A percentile compares a stretch with the other conserved stretches of the same genome.
phyloP scores from a whole-genome alignment of 2,797 vertebrate species.

The Chaenodraco wilsoni region DNA sequence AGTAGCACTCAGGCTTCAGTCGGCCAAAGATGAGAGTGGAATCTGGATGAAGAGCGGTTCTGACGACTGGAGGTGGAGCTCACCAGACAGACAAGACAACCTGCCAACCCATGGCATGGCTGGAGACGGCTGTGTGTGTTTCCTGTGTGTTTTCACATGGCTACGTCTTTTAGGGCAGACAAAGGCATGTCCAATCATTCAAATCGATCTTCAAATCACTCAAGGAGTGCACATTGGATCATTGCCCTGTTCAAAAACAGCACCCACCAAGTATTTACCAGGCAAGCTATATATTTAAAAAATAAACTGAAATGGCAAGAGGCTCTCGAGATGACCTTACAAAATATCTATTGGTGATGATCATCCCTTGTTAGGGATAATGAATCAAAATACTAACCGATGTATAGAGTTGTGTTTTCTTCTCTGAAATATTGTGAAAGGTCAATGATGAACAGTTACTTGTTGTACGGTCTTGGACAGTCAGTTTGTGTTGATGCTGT shows the following conservation, averaged over 20 bases:
- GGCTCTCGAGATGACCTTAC: not conserved
- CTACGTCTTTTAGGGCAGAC: conserved; percentile 10
- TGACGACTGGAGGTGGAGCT: conserved; percentile 50
- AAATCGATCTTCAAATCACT: conserved; percentile 27
- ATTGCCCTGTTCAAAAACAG: conserved; percentile 1
- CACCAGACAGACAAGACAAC: conserved; percentile 50
- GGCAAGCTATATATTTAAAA: conserved; percentile 16
- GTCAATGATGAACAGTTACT: not conserved
- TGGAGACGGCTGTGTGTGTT: conserved; percentile 22
- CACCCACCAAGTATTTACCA: conserved; percentile 24
- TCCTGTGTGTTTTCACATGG: not conserved
- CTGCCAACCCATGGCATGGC: conserved; percentile 28
- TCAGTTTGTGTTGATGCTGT: conserved; percentile 17
- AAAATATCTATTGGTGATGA: not conserved
- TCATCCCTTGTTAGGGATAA: not conserved
- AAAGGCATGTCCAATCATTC: conserved; percentile 24
- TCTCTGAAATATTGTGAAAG: conserved; percentile 9
- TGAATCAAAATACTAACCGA: not conserved
- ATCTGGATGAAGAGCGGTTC: conserved; percentile 52
- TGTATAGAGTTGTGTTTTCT: not conserved
- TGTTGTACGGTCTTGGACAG: not conserved
- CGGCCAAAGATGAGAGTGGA: conserved; percentile 64
- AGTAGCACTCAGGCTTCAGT: conserved; percentile 56
- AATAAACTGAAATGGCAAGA: conserved; percentile 9
- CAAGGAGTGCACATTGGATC: conserved; percentile 23